Base-by-base conservation (phyloP, 2,888 invertebrate genomes). In the Yponomeuta evonymella region DNA sequence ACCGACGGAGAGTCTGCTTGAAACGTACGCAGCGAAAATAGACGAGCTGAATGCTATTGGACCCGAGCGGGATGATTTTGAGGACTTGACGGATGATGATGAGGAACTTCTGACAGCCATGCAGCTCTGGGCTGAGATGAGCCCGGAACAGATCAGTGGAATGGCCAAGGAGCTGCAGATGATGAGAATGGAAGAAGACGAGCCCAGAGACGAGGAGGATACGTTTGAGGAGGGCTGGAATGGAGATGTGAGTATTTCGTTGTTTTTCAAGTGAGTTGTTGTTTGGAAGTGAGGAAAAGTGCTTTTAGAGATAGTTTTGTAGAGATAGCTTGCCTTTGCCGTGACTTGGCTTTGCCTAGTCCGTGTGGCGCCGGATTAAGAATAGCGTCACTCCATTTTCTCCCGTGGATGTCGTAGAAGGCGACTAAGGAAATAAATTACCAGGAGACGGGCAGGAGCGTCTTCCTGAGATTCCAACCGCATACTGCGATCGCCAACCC, bases 101-200 rank as follows among this genome's bases (percentile, higher is more conserved):
- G 88, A 88, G 67, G 89, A 88, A 48, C 64, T 91, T 69, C 74
- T 90, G 71, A 78, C 84, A 0, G 82, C 86, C 12, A 84, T 91
- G 80, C 87, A 88, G 76, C 70, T 79, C 70, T 88, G 87, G 87
- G 87, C 84, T 11, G 79, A 78, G 70, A 74, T 89, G 73, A 87
- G 77, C 72, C 78, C 83, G 2, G 87, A 87, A 2, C 87, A 90
- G 78, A 73, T 91, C 74, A 81, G 81, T 43, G 82, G 81, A 1
- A 79, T 90, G 6, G 81, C 85, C 66, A 86, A 85, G 73, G 89
- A 89, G 51, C 73, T 90, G 73, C 87, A 88, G 77, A 74, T 76
- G 72, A 78, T 87, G 74, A 84, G 81, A 74, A 78, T 79, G 2
- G 80, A 81, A 10, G 78, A 78, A 5, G 79, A 83, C 1, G 69